A percentile compares a stretch with the other conserved stretches of the same genome.
Evolutionary conservation across 2,797 vertebrate genomes (phyloP).

Genomic region (Mormyrops boulengeri): DNA sequence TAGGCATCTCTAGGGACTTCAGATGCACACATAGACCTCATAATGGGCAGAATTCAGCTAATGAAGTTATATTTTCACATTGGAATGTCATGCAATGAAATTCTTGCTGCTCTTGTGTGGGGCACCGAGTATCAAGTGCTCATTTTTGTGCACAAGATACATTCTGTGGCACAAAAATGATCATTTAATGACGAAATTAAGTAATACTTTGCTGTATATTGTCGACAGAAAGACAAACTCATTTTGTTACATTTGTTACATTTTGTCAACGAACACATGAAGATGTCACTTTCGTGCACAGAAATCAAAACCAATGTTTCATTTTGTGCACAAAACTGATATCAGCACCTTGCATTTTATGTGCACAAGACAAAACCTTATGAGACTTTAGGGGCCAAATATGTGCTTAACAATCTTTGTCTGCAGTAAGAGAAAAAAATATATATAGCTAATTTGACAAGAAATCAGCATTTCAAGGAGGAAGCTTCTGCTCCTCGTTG

Average conservation of each 20-base stretch:
- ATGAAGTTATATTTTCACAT: no score
- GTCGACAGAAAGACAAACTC: not conserved
- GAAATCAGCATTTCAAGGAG: not conserved
- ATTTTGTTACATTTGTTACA: not conserved
- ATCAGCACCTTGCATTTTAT: not conserved
- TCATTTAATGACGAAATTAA: not conserved
- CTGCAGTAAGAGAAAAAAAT: not conserved
- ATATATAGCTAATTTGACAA: not conserved
- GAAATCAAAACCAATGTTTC: not conserved
- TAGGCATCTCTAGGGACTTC: no score
- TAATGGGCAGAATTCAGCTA: no score
- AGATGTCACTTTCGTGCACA: not conserved
- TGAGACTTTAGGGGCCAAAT: not conserved
- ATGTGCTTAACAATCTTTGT: not conserved
- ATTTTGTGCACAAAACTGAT: not conserved
- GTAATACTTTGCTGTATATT: not conserved
- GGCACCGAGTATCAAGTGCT: not conserved
- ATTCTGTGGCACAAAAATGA: not conserved
- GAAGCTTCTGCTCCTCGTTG: not conserved
- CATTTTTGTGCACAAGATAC: not conserved
- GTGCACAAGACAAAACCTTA: not conserved
- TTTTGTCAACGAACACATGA: not conserved
- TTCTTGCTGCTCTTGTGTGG: no score
- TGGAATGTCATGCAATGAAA: no score
- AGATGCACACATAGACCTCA: no score